Evolutionary conservation across 1,140 invertebrate genomes (phyloP).

Genomic region (Oncopeltus fasciatus): DNA sequence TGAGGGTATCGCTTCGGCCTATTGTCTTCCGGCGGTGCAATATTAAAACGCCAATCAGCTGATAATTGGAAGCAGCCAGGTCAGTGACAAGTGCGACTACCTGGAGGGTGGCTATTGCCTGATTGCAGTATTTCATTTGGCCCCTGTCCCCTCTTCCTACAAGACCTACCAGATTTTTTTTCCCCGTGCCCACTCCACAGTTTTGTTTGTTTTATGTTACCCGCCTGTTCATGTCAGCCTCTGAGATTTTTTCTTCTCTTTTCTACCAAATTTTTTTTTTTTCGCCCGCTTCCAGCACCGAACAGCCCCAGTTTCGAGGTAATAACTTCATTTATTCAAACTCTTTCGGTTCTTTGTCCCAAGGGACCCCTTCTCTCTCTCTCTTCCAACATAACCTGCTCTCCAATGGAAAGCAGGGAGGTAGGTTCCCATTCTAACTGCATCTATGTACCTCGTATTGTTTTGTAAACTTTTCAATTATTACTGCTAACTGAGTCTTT

Average conservation of each 20-base stretch:
- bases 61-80: constrained; percentile 4
- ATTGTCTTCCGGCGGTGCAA: neutral
- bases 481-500: constrained; percentile 8
- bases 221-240: constrained; percentile 3
- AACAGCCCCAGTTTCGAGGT: neutral
- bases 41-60: constrained; percentile 8
- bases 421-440: neutral
- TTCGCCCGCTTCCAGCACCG: neutral
- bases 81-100: no score
- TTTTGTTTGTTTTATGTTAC: constrained; percentile 4
- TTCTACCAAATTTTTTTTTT: constrained; percentile 6
- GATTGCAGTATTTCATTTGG: constrained; percentile 6
- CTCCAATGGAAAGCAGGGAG: neutral
- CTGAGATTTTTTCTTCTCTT: neutral
- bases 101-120: no score
- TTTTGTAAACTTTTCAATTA: constrained; percentile 7
- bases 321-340: constrained; percentile 10
- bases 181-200: neutral
- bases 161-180: neutral
- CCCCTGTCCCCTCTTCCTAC: no score
- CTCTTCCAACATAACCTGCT: neutral
- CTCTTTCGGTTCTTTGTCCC: constrained; percentile 2
- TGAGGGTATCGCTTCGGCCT: neutral
- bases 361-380: neutral
- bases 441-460: neutral